phyloP scores from a whole-genome alignment of 2,888 invertebrate species.

The Panzeria rudis region DNA sequence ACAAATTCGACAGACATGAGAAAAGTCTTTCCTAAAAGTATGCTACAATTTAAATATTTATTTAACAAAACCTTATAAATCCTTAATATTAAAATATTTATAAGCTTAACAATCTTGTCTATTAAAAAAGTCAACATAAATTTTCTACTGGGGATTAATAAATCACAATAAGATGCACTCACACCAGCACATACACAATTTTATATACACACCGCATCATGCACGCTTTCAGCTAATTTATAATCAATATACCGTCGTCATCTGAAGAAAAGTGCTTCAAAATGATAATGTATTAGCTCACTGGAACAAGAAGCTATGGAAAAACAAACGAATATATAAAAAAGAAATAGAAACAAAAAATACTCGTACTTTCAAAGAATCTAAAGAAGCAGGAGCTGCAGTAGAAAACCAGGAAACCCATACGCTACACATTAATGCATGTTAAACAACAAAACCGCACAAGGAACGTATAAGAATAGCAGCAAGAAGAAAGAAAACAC shows the following conservation, averaged over 20 bases:
- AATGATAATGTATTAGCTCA: slow-evolving; percentile 64
- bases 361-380: slow-evolving; percentile 9
- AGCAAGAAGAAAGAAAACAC: neutral
- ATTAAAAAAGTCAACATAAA: slow-evolving; percentile 40
- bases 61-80: neutral
- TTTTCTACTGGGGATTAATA: slow-evolving; percentile 54
- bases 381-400: slow-evolving; percentile 13
- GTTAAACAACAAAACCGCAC: slow-evolving; percentile 56
- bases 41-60: neutral
- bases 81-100: slow-evolving; percentile 12
- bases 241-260: slow-evolving; percentile 64
- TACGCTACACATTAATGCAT: slow-evolving; percentile 41
- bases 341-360: neutral
- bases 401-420: slow-evolving; percentile 47
- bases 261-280: slow-evolving; percentile 55
- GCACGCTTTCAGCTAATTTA: slow-evolving; percentile 63
- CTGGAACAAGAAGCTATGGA: slow-evolving; percentile 9
- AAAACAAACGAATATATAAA: slow-evolving; percentile 17
- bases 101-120: neutral
- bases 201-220: neutral
- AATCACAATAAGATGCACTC: slow-evolving; percentile 40
- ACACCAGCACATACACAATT: neutral
- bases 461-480: neutral
- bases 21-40: neutral
- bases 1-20: neutral